phyloP scores from a whole-genome alignment of 2,888 invertebrate genomes.

The Catocala fraxini region DNA sequence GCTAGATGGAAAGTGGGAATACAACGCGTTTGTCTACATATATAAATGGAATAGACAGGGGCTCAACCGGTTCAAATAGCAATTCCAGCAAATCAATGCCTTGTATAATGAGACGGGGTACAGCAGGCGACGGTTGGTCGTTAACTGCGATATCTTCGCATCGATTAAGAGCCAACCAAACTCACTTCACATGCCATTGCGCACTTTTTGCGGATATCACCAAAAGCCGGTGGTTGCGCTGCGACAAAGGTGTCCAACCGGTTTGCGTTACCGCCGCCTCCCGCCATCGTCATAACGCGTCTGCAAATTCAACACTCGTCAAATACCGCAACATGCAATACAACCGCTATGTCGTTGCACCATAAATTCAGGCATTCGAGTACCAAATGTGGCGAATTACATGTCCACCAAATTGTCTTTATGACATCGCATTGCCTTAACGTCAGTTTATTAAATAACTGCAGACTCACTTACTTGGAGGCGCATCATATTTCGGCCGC shows the following conservation, averaged over 20 bases:
- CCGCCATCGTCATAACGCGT: constrained; percentile 78
- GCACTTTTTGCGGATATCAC: constrained; percentile 85
- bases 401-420: constrained; percentile 51
- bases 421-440: constrained; percentile 38
- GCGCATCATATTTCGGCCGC: not conserved
- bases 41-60: constrained; percentile 64
- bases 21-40: constrained; percentile 59
- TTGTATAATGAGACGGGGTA: constrained; percentile 71
- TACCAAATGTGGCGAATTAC: constrained; percentile 57
- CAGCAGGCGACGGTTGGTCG: constrained; percentile 64
- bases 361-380: constrained; percentile 57
- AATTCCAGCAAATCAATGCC: constrained; percentile 72
- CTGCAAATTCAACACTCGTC: constrained; percentile 84
- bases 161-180: constrained; percentile 75
- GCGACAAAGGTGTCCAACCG: constrained; percentile 84
- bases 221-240: constrained; percentile 78
- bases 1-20: constrained; percentile 66
- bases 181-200: constrained; percentile 75
- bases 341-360: constrained; percentile 60
- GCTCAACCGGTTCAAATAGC: constrained; percentile 74
- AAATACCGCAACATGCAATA: constrained; percentile 78
- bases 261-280: constrained; percentile 79
- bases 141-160: constrained; percentile 64
- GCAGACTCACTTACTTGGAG: constrained; percentile 27
- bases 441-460: constrained; percentile 53